phyloP scores from a whole-genome alignment of 2,888 invertebrate species.

The Eristalis intricaria region DNA sequence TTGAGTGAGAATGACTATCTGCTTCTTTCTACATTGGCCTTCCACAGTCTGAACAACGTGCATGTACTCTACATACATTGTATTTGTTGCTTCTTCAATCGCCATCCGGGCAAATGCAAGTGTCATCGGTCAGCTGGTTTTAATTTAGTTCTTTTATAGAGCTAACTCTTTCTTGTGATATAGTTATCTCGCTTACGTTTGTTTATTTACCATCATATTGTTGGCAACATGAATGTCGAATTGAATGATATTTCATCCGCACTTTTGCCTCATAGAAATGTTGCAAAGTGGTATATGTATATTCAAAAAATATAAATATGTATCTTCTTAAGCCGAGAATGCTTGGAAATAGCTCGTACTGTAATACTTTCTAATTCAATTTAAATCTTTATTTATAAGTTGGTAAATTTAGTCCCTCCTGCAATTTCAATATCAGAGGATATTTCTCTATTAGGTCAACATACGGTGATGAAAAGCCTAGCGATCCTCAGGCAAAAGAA shows the following conservation, averaged over 20 bases:
- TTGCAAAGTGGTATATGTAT: neutral
- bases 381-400: too few relatives aligned
- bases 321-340: too few relatives aligned
- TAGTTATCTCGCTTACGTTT: slow-evolving; percentile 40
- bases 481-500: too few relatives aligned
- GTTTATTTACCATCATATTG: slow-evolving; percentile 45
- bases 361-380: too few relatives aligned
- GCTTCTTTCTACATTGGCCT: neutral
- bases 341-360: too few relatives aligned
- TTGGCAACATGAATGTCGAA: slow-evolving; percentile 45
- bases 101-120: slow-evolving; percentile 24
- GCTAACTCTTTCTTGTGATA: neutral
- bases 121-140: slow-evolving; percentile 67
- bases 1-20: slow-evolving; percentile 8
- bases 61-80: neutral
- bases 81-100: slow-evolving; percentile 13
- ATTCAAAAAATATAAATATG: neutral
- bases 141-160: neutral
- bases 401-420: too few relatives aligned
- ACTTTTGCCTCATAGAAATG: neutral
- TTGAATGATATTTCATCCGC: neutral
- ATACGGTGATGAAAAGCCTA: too few relatives aligned
- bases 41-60: slow-evolving; percentile 10
- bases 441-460: too few relatives aligned
- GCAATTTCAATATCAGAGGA: too few relatives aligned